Base-by-base conservation (phyloP, 2,888 invertebrate species). In the Eilema griseolum region DNA sequence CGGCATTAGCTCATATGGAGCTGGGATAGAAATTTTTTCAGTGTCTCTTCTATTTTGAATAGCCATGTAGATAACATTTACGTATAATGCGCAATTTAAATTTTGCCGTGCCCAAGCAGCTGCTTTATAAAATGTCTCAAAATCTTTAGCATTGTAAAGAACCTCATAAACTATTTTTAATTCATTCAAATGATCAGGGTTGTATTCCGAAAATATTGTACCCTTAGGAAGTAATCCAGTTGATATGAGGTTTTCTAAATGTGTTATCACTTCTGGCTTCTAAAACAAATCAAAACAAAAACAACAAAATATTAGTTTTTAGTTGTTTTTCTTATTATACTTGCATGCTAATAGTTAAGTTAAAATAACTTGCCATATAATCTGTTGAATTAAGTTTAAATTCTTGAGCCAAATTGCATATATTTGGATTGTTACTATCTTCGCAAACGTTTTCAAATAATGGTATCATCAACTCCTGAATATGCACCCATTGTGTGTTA, bases 1-100 rank as follows among this genome's bases (percentile, higher is more conserved):
- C 0, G 97, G 97, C 71, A 96, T 85, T 60, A 97, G 88, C 90
- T 97, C 97, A 83, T 97, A 97, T 2, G 96, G 93, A 0, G 97
- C 96, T 24, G 97, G 97, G 60, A 97, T 77, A 11, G 95, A 95
- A 61, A 97, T 84, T 79, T 95, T 95, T 77, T 93, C 92, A 71
- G 96, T 95, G 74, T 97, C 97, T 61, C 88, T 91, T 73, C 97
- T 96, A 74, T 96, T 96, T 56, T 96, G 82, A 52, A 96, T 87
- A 37, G 96, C 96, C 31, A 96, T 90, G 75, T 96, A 96, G 66
- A 97, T 89, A 26, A 96, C 96, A 83, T 97, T 96, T 0, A 96
- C 89, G 87, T 96, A 97, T 74, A 96, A 85, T 28, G 96, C 96
- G 78, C 97, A 97, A 87, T 97, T 97, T 10, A 96, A 88, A 81